A percentile compares a stretch with the other conserved stretches of the same genome.
Conservation (phyloP, 1,140 invertebrate species). For the Meteorus sp. region DNA sequence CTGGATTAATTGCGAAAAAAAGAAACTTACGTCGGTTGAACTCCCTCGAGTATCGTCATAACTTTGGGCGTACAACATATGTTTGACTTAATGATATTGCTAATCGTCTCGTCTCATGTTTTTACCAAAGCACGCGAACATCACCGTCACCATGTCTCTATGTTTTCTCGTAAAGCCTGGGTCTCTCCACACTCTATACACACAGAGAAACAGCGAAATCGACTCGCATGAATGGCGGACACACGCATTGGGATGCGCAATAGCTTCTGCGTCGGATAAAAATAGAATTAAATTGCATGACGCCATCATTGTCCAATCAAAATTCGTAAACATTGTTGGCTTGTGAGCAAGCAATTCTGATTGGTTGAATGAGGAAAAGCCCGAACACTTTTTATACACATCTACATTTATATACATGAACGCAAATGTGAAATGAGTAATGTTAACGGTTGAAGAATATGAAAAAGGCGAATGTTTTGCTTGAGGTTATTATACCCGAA, state of each 20-base stretch:
- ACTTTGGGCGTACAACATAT: slow-evolving; percentile 31
- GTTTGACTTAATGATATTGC: slow-evolving; percentile 28
- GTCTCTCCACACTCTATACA: slow-evolving; percentile 36
- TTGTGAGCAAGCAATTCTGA: not conserved
- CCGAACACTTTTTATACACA: too few relatives aligned
- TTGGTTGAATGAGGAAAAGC: not conserved
- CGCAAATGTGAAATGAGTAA: not conserved
- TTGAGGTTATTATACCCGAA: too few relatives aligned
- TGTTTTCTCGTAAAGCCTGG: slow-evolving; percentile 24
- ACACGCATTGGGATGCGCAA: slow-evolving; percentile 33
- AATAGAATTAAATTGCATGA: slow-evolving; percentile 40
- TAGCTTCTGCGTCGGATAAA: slow-evolving; percentile 47
- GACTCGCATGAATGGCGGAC: slow-evolving; percentile 56
- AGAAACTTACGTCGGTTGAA: slow-evolving; percentile 49
- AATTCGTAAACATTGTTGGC: not conserved
- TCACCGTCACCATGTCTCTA: slow-evolving; percentile 49
- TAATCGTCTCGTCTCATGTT: slow-evolving; percentile 47
- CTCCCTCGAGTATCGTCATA: slow-evolving; percentile 45
- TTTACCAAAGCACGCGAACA: slow-evolving; percentile 40
- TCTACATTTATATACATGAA: too few relatives aligned
- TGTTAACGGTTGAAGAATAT: too few relatives aligned
- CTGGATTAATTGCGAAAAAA: not conserved
- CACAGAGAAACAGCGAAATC: slow-evolving; percentile 51
- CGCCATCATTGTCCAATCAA: slow-evolving; percentile 46
- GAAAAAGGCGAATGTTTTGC: too few relatives aligned